Conservation (phyloP, 2,113 vertebrate genomes). For the Chaetura pelagica region DNA sequence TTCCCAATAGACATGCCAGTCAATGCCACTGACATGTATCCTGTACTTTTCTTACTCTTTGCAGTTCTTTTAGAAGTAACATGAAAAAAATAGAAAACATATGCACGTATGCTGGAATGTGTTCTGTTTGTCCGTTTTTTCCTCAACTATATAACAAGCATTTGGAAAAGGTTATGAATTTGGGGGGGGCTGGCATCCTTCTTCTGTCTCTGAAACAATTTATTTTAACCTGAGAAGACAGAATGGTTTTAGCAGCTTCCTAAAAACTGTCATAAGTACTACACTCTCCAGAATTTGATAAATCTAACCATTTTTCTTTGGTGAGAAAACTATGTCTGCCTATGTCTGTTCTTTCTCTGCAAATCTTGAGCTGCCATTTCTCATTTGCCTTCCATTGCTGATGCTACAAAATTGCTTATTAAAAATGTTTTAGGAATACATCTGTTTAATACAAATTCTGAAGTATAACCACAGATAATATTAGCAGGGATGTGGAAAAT, state of each 20-base stretch:
- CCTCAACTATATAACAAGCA: background rate
- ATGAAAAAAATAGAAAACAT: background rate
- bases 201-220: background rate
- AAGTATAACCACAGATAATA: background rate
- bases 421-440: background rate
- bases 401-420: background rate
- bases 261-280: background rate
- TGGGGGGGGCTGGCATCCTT: fast-evolving
- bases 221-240: background rate
- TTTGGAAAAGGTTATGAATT: background rate
- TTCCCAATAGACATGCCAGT: background rate
- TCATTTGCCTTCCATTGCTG: background rate
- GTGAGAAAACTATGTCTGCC: background rate
- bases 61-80: background rate
- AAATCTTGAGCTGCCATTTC: background rate
- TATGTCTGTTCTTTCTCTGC: background rate
- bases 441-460: background rate
- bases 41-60: background rate
- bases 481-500: background rate
- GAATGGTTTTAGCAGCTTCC: background rate
- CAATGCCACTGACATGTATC: fast-evolving
- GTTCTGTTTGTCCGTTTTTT: background rate
- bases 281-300: background rate
- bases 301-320: background rate
- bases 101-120: background rate